Evolutionary conservation across 2,888 invertebrate genomes (phyloP).

Genomic region (Hololepta plana): DNA sequence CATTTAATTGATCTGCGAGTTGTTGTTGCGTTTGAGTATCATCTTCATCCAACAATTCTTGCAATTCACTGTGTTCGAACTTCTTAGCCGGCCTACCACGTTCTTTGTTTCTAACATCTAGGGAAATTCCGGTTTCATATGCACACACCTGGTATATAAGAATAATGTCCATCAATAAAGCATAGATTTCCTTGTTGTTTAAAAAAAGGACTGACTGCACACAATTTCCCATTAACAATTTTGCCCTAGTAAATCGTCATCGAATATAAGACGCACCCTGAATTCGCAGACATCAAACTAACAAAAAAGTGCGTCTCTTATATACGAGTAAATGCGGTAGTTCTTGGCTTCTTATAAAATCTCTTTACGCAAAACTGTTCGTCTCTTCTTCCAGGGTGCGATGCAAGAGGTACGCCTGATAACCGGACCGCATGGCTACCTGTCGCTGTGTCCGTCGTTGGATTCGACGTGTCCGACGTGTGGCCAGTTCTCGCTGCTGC

Average conservation of each 20-base stretch:
- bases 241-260: too few relatives aligned
- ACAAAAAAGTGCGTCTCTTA: slow-evolving; percentile 1
- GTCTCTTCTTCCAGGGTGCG: slow-evolving; percentile 45
- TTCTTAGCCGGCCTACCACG: slow-evolving; percentile 4
- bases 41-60: slow-evolving; percentile 3
- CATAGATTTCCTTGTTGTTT: too few relatives aligned
- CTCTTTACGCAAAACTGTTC: slow-evolving; percentile 1
- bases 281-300: too few relatives aligned
- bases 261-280: too few relatives aligned
- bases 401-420: slow-evolving; percentile 77
- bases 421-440: slow-evolving; percentile 69
- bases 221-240: too few relatives aligned
- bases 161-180: too few relatives aligned
- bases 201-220: too few relatives aligned
- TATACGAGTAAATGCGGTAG: slow-evolving; percentile 2
- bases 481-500: slow-evolving; percentile 71
- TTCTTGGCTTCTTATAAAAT: slow-evolving; percentile 6
- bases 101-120: slow-evolving; percentile 7
- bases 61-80: too few relatives aligned
- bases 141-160: too few relatives aligned
- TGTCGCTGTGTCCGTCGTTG: slow-evolving; percentile 70
- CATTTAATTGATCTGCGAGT: slow-evolving; percentile 8
- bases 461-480: slow-evolving; percentile 81
- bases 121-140: too few relatives aligned
- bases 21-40: slow-evolving; percentile 5